Evolutionary conservation across 2,113 vertebrate genomes (phyloP).

Genomic region (Cranoglanis bouderius): DNA sequence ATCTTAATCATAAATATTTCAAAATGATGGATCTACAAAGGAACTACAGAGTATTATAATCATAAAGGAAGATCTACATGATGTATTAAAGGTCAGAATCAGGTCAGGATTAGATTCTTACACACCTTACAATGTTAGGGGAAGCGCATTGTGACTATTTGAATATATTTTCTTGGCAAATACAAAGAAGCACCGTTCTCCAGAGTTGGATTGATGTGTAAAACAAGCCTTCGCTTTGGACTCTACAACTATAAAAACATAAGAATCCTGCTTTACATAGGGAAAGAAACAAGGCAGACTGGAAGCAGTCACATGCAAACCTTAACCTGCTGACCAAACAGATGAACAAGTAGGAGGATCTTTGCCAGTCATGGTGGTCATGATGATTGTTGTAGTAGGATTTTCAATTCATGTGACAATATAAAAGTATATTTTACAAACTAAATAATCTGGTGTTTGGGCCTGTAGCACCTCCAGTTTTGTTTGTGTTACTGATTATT

Average conservation of each 20-base stretch:
- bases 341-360: too few species aligned
- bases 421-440: background rate
- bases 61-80: background rate
- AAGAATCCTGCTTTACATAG: background rate
- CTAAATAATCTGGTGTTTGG: too few species aligned
- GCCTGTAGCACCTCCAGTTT: too few species aligned
- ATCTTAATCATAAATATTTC: too few species aligned
- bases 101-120: background rate
- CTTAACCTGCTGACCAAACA: too few species aligned
- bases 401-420: background rate
- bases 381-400: too few species aligned
- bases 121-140: too few species aligned
- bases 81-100: background rate
- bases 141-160: background rate
- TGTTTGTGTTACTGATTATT: too few species aligned
- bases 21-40: background rate
- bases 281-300: too few species aligned
- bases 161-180: conserved; percentile 1
- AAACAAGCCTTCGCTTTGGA: background rate
- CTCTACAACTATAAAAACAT: background rate
- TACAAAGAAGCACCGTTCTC: background rate
- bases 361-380: too few species aligned
- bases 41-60: background rate
- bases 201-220: background rate
- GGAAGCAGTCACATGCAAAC: too few species aligned